Conservation (phyloP, 2,888 invertebrate genomes). For the Ectobius pallidus region DNA sequence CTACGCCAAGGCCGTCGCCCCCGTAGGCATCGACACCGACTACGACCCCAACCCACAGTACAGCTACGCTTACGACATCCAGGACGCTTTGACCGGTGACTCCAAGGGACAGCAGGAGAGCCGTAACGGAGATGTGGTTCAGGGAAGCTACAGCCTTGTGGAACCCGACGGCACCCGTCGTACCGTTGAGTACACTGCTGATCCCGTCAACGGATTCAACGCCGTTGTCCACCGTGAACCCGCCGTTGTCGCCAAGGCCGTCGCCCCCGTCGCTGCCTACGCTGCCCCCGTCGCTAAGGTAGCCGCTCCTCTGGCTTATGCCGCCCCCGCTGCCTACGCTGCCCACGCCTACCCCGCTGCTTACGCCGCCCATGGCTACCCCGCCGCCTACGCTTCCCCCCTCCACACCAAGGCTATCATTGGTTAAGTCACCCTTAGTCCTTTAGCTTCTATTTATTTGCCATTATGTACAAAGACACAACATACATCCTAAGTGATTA, state of each 20-base stretch:
- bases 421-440: not conserved
- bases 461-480: too few relatives aligned
- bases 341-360: slow-evolving; percentile 43
- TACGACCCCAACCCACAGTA: slow-evolving; percentile 43
- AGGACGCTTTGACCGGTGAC: slow-evolving; percentile 42
- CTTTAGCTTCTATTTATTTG: slow-evolving; percentile 30
- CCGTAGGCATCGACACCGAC: slow-evolving; percentile 38
- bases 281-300: slow-evolving; percentile 45
- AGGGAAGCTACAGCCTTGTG: slow-evolving; percentile 36
- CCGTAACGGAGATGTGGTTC: slow-evolving; percentile 36
- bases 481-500: too few relatives aligned
- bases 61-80: slow-evolving; percentile 42
- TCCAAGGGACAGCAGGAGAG: slow-evolving; percentile 39
- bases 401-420: slow-evolving; percentile 1
- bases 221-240: slow-evolving; percentile 38
- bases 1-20: slow-evolving; percentile 18
- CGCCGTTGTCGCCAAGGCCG: slow-evolving; percentile 29
- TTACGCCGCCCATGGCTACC: slow-evolving; percentile 41
- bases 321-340: slow-evolving; percentile 53
- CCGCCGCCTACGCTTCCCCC: slow-evolving; percentile 43
- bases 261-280: slow-evolving; percentile 49
- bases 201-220: slow-evolving; percentile 33
- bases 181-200: slow-evolving; percentile 40
- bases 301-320: slow-evolving; percentile 48
- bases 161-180: slow-evolving; percentile 39